These are phyloP conservation scores for Pluvianellus socialis DNA, from an alignment of 2,113 vertebrate species.

Conservation along the genomic window DNA sequence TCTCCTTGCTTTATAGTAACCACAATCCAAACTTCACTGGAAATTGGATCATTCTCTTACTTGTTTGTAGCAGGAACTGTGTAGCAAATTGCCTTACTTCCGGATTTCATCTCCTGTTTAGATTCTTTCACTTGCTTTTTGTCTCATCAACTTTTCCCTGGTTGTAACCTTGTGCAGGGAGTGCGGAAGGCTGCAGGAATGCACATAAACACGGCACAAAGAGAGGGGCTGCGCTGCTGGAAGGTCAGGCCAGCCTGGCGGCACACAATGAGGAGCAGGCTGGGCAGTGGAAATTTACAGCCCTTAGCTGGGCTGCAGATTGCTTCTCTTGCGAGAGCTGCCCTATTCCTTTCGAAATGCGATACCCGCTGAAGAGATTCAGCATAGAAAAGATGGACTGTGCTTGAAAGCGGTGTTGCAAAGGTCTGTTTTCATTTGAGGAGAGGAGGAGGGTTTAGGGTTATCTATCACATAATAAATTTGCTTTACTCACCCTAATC, in stretches of 20 bases:
- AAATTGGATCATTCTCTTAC: not conserved
- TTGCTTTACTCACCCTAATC: not conserved
- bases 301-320: not conserved
- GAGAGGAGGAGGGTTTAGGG: not conserved
- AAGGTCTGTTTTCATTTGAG: not conserved
- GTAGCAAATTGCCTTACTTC: not conserved
- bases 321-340: constrained; percentile 39
- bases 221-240: constrained; percentile 11
- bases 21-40: too few relatives aligned
- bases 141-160: fast-evolving
- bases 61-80: not conserved
- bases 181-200: not conserved
- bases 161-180: not conserved
- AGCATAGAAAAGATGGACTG: not conserved
- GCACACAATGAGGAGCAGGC: constrained; percentile 6
- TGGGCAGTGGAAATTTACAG: constrained; percentile 74
- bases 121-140: not conserved
- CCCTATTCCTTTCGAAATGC: not conserved
- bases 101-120: not conserved
- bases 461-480: not conserved
- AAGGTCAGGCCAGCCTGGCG: constrained; percentile 57
- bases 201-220: not conserved
- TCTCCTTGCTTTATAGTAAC: not conserved
- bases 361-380: not conserved
- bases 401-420: not conserved